Evolutionary conservation across 2,113 vertebrate genomes (phyloP).

Genomic region (Dissostichus mawsoni): DNA sequence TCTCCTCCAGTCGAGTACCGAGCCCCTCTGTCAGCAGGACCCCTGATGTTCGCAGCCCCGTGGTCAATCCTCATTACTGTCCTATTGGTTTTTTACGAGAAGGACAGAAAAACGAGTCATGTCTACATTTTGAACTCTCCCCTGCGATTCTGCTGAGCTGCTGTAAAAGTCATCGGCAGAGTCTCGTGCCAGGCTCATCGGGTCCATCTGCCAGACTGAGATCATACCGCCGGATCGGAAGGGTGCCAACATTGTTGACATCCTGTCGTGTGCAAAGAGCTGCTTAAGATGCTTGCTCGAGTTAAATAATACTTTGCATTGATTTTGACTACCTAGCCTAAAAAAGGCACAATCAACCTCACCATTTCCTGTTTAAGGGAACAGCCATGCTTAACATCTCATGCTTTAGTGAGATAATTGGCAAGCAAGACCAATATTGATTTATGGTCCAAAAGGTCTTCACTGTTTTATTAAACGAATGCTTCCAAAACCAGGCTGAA

Average conservation of each 20-base stretch:
- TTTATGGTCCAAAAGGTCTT: not conserved
- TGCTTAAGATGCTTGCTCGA: not conserved
- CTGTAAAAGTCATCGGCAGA: conserved; percentile 46
- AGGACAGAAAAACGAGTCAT: not conserved
- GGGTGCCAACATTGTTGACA: conserved; percentile 45
- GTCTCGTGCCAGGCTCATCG: conserved; percentile 41
- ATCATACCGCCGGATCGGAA: conserved; percentile 34
- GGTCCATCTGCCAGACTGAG: conserved; percentile 73
- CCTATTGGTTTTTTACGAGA: not conserved
- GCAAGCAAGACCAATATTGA: not conserved
- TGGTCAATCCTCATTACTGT: not conserved
- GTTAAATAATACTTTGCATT: not conserved
- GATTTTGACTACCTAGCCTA: not conserved
- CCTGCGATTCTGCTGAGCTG: conserved; percentile 33
- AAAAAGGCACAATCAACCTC: not conserved
- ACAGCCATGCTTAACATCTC: not conserved
- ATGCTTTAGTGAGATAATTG: not conserved
- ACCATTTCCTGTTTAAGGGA: not conserved
- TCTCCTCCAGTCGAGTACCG: not conserved
- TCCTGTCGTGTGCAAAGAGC: conserved; percentile 35
- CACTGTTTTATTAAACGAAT: not conserved
- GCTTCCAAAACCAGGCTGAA: not conserved
- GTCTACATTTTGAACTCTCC: conserved; percentile 23
- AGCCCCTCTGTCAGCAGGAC: not conserved
- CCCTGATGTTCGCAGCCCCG: not conserved